A percentile compares a stretch with the other conserved stretches of the same genome.
Evolutionary conservation across 2,797 vertebrate species (phyloP).

Genomic region (Carcharodon carcharias): DNA sequence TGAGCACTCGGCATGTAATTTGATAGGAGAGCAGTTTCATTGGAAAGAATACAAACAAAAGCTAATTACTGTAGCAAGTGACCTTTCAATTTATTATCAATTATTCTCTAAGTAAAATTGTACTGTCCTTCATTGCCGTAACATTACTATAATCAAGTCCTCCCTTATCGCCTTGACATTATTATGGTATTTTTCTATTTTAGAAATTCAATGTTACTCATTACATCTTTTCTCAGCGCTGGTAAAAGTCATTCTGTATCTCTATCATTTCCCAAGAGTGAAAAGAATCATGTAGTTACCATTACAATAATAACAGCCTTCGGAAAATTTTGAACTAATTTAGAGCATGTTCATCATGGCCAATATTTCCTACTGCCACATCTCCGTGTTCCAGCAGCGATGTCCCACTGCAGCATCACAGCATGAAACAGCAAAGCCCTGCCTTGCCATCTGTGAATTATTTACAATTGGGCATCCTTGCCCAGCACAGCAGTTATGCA

Average conservation of each 20-base stretch:
- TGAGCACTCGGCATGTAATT: background rate
- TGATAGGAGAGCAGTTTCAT: background rate
- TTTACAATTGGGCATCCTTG: background rate
- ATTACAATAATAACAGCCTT: background rate
- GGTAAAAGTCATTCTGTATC: conserved; percentile 10
- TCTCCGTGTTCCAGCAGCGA: background rate
- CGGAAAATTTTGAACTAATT: background rate
- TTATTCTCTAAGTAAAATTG: background rate
- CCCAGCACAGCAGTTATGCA: background rate
- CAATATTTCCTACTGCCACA: background rate
- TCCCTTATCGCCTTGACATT: conserved; percentile 25
- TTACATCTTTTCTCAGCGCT: background rate
- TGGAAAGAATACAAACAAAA: background rate
- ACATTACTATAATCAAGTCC: background rate
- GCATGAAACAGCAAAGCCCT: background rate
- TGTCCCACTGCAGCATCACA: background rate
- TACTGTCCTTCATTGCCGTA: background rate
- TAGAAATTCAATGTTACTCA: background rate
- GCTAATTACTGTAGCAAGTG: background rate
- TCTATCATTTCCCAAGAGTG: background rate
- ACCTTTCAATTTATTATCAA: conserved; percentile 25
- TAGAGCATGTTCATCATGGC: background rate
- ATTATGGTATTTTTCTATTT: background rate
- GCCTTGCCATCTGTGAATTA: background rate
- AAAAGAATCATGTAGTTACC: background rate